These are phyloP conservation scores for Lepus timidus DNA, from an alignment of 2,113 vertebrate species.

Conservation along the genomic window DNA sequence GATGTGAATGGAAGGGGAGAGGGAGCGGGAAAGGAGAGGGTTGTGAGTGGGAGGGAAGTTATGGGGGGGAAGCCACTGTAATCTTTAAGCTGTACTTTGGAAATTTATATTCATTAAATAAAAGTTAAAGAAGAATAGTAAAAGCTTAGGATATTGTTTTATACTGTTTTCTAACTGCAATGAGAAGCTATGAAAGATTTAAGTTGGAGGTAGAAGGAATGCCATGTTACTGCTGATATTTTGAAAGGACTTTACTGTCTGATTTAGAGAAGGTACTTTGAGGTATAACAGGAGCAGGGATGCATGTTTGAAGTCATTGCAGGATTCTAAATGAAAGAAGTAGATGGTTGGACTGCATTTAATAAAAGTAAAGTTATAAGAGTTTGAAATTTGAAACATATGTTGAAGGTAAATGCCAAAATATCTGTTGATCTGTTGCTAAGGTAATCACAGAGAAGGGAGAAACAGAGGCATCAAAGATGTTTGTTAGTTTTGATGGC, in stretches of 20 bases:
- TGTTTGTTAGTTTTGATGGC: not conserved
- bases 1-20: too few species aligned
- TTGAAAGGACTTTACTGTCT: not conserved
- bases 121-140: too few species aligned
- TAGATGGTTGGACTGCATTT: not conserved
- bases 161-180: not conserved
- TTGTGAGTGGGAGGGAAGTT: too few species aligned
- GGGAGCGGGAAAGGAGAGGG: too few species aligned
- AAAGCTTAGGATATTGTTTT: not conserved
- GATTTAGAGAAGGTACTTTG: not conserved
- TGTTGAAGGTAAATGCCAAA: not conserved
- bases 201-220: too few species aligned
- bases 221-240: not conserved
- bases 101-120: too few species aligned
- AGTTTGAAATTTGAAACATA: not conserved
- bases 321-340: not conserved
- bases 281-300: not conserved
- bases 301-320: not conserved
- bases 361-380: not conserved
- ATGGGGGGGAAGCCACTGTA: too few species aligned
- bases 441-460: not conserved
- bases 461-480: not conserved
- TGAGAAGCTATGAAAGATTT: not conserved
- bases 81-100: too few species aligned
- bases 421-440: constrained; percentile 16